phyloP scores from a whole-genome alignment of 2,113 vertebrate species.

The Actenoides lindsayi region DNA sequence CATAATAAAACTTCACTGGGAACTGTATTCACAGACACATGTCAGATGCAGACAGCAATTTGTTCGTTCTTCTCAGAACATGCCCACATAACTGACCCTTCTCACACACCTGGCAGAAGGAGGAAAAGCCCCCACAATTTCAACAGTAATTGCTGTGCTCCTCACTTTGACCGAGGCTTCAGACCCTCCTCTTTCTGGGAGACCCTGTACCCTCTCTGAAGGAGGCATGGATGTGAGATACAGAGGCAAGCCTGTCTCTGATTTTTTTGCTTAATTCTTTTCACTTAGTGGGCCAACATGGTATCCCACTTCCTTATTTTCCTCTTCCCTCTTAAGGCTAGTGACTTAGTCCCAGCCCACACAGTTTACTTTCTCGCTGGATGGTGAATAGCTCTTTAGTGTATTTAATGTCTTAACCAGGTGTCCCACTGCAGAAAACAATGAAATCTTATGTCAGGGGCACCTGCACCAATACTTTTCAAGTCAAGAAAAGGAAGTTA shows the following conservation, averaged over 20 bases:
- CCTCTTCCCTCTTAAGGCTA: neutral
- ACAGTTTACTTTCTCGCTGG: neutral
- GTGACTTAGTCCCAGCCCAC: neutral
- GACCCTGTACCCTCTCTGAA: neutral
- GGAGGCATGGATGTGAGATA: neutral
- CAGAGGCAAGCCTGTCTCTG: neutral
- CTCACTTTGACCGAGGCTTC: neutral
- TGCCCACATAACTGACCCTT: neutral
- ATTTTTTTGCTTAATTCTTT: neutral
- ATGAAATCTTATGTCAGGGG: neutral
- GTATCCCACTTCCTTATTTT: neutral
- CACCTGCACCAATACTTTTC: neutral
- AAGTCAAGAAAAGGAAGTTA: neutral
- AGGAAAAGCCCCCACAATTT: fast-evolving
- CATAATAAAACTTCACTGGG: neutral
- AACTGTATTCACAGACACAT: neutral
- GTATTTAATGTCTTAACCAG: too few species aligned
- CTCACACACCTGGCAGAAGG: neutral
- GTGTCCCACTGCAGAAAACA: neutral
- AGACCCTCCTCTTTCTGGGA: neutral
- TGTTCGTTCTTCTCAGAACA: neutral
- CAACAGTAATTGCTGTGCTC: neutral
- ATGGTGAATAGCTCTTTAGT: neutral
- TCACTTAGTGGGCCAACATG: neutral
- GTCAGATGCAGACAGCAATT: neutral